Evolutionary conservation across 1,140 invertebrate species (phyloP), one percentile per base, ranked within the genome.

Genomic region (Adelges cooleyi): DNA sequence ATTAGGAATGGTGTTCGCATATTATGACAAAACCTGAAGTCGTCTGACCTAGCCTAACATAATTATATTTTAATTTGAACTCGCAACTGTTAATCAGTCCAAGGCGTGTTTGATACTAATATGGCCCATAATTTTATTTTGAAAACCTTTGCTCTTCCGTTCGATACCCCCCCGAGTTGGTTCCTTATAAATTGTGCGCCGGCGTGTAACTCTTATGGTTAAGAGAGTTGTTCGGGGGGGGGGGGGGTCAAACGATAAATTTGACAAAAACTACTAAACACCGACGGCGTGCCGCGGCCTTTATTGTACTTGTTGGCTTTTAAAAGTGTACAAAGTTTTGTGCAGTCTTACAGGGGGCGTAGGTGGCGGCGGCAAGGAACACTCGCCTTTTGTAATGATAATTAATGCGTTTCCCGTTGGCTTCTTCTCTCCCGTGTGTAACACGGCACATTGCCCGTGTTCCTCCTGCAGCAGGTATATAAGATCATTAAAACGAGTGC

Each of bases 281-380:
- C n/a, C n/a, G n/a, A n/a, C n/a, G n/a, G 23, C 23, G n/a, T 27
- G 22, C 42, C n/a, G 22, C 25, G 22, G 3, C 6, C 5, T 13
- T 42, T 56, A 56, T 44, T n/a, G 9, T 1, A 56, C 53, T 44
- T 56, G 53, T 44, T 56, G 18, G 53, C 53, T 56, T 40, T 56
- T 56, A 44, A 42, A 56, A 56, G 15, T 15, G 17, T 44, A 18
- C 38, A 44, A 56, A 44, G 38, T 56, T 56, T 56, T 33, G 9
- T 25, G 9, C 20, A 44, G 15, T n/a, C 36, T 42, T 42, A 42
- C 9, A 33, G 5, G 29, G 29, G 5, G 29, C 29, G 29, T 33
- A 11, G 29, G n/a, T n/a, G 10, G 3, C 6, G 18, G 51, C 38
- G 13, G 18, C 13, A 38, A n/a, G 11, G 29, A 27, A 56, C 22